phyloP scores from a whole-genome alignment of 2,113 vertebrate species.

The Neogale vison region DNA sequence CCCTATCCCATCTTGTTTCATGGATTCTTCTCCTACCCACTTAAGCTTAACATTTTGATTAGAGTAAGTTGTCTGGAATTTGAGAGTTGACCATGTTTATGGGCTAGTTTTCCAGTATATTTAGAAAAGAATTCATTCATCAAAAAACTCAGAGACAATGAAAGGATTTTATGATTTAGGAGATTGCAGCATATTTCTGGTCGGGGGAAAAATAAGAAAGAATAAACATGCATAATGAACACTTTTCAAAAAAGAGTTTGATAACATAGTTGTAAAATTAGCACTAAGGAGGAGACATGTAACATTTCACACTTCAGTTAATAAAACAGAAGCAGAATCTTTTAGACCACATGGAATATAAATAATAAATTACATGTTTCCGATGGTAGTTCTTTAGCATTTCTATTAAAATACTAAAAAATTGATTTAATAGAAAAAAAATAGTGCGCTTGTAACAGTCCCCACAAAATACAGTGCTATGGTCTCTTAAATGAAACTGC shows the following conservation, averaged over 20 bases:
- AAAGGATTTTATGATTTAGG: background rate
- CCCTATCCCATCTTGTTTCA: too few species aligned
- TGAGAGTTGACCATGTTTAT: background rate
- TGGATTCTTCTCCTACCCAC: too few species aligned
- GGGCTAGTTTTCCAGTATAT: background rate
- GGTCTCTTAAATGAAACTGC: background rate
- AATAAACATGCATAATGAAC: background rate
- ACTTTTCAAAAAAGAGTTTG: background rate
- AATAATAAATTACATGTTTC: background rate
- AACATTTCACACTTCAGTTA: background rate
- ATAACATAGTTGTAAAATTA: background rate
- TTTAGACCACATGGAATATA: background rate
- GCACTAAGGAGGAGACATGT: background rate
- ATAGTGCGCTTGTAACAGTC: background rate
- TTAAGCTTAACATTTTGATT: background rate
- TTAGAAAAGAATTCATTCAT: background rate
- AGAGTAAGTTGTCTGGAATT: background rate
- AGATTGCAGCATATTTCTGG: background rate
- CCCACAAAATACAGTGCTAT: background rate
- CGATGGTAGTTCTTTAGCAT: background rate
- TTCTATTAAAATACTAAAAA: constrained; percentile 13
- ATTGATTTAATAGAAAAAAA: constrained; percentile 29
- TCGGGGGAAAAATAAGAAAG: background rate
- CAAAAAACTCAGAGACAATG: background rate
- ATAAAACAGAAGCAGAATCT: background rate